Conservation (phyloP, 2,113 vertebrate species). For the Sorex fumeus region DNA sequence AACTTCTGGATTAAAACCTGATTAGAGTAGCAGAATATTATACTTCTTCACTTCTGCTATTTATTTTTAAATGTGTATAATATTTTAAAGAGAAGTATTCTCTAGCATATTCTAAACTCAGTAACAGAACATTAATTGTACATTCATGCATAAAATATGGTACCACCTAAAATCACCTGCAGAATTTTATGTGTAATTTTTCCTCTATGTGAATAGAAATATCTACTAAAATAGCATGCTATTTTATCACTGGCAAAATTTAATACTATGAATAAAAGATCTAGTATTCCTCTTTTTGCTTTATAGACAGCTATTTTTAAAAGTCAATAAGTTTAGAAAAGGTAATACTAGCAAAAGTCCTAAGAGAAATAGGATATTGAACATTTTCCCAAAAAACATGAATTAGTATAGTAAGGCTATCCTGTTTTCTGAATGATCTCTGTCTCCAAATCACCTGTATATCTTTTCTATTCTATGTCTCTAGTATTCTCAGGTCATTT, state of each 20-base stretch:
- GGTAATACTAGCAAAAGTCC: background rate
- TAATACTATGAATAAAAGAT: background rate
- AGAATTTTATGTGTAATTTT: conserved; percentile 27
- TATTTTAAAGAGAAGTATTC: conserved; percentile 27
- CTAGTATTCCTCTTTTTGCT: background rate
- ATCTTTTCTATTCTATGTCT: background rate
- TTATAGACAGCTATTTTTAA: background rate
- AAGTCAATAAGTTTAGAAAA: background rate
- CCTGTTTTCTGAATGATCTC: background rate
- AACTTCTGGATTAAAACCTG: conserved; percentile 49
- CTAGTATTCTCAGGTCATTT: background rate
- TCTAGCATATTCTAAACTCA: conserved; percentile 13
- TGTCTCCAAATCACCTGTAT: background rate
- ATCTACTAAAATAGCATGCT: background rate
- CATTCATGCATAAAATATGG: conserved; percentile 52
- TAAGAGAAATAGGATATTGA: background rate
- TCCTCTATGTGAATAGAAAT: background rate
- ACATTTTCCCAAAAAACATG: background rate
- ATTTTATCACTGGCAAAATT: background rate
- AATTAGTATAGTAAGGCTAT: background rate
- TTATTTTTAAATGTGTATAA: conserved; percentile 60
- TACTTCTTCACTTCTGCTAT: conserved; percentile 58
- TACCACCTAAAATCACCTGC: background rate
- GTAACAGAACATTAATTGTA: conserved; percentile 50
- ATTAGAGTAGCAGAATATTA: conserved; percentile 32